A percentile compares a stretch with the other conserved stretches of the same genome.
Evolutionary conservation across 92 coral and sea anemone genomes (phyloP).

Genomic region (Paragorgia papillata): DNA sequence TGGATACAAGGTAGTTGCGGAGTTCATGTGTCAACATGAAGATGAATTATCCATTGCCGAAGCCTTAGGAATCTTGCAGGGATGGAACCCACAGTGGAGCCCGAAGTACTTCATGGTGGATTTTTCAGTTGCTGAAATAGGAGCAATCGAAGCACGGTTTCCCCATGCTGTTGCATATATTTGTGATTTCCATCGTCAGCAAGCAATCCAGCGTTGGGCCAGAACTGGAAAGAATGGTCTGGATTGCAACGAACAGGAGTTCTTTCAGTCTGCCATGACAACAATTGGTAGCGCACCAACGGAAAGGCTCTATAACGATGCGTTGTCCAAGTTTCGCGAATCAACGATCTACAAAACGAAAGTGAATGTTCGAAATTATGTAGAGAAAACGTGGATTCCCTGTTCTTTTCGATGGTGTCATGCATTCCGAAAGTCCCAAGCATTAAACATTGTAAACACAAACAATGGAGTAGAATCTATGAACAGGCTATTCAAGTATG

Average conservation of each 20-base stretch:
- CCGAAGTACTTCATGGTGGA: constrained; percentile 62
- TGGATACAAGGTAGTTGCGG: constrained; percentile 53
- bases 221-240: constrained; percentile 36
- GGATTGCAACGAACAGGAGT: constrained; percentile 16
- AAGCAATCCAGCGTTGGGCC: constrained; percentile 43
- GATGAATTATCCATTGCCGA: constrained; percentile 49
- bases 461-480: too few species aligned
- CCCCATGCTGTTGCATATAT: constrained; percentile 38
- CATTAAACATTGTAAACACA: too few species aligned
- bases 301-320: background rate
- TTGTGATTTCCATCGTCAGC: constrained; percentile 57
- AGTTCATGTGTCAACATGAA: constrained; percentile 57
- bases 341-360: constrained; percentile 21
- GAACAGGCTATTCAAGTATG: too few species aligned
- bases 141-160: constrained; percentile 51
- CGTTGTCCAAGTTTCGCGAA: constrained; percentile 15
- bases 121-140: constrained; percentile 63
- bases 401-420: too few species aligned
- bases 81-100: constrained; percentile 58
- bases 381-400: constrained; percentile 57
- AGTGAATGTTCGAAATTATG: constrained; percentile 33
- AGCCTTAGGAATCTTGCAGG: constrained; percentile 46
- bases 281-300: constrained; percentile 8
- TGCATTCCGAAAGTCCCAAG: too few species aligned
- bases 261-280: background rate